Percentiles rank a stretch among this genome's conserved stretches.
These are phyloP conservation scores for Atherix ibis DNA, from an alignment of 2,888 invertebrate genomes.

Conservation along the genomic window DNA sequence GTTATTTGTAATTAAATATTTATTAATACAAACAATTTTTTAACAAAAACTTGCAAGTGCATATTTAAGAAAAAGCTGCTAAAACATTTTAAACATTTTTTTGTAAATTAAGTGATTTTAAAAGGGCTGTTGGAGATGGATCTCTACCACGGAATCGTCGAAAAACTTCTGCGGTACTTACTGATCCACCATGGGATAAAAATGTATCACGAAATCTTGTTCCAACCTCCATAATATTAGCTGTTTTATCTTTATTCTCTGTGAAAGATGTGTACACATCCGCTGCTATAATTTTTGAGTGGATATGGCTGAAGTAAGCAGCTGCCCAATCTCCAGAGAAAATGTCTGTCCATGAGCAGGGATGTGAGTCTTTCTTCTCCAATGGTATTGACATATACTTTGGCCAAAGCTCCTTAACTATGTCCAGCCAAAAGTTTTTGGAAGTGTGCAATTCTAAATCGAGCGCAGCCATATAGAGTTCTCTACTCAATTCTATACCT, in stretches of 20 bases:
- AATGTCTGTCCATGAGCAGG: conserved; percentile 70
- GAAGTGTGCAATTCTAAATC: conserved; percentile 70
- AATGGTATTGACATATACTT: conserved; percentile 55
- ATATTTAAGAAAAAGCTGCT: neutral
- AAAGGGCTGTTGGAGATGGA: conserved; percentile 67
- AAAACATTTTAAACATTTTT: neutral
- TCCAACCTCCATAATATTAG: conserved; percentile 40
- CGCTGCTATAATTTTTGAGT: conserved; percentile 81
- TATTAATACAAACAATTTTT: no score
- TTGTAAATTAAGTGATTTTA: conserved; percentile 33
- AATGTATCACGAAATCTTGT: conserved; percentile 67
- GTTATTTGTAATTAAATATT: no score
- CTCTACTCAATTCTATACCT: conserved; percentile 60
- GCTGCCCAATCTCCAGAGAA: conserved; percentile 73
- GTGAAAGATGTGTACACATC: conserved; percentile 73
- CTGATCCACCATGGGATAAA: conserved; percentile 66
- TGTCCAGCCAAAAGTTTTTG: conserved; percentile 66
- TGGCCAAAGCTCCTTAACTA: conserved; percentile 64
- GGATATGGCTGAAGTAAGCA: conserved; percentile 69
- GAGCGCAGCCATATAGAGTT: conserved; percentile 64
- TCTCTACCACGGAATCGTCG: conserved; percentile 82
- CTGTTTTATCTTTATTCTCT: conserved; percentile 33
- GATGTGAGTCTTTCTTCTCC: conserved; percentile 66
- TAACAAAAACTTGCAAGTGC: no score
- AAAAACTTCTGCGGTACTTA: conserved; percentile 72